These are phyloP conservation scores for Ochotona curzoniae DNA, from an alignment of 2,113 vertebrate species.

Conservation along the genomic window DNA sequence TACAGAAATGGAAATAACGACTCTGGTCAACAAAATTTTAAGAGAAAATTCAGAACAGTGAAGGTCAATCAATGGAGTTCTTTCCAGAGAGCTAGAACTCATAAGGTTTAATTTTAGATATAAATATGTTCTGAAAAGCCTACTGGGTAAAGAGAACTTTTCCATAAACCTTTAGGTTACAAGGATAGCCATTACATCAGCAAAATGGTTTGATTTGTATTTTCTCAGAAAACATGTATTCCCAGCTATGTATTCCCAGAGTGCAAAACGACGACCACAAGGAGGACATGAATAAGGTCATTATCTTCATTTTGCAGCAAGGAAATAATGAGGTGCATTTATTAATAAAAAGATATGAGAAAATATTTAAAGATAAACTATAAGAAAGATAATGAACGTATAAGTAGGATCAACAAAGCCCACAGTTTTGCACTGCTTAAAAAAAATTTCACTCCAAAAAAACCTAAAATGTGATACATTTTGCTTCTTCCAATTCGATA, in stretches of 20 bases:
- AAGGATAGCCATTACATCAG: not conserved
- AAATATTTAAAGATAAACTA: not conserved
- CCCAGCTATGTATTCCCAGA: not conserved
- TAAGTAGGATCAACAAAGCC: not conserved
- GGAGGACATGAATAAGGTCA: not conserved
- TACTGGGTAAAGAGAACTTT: not conserved
- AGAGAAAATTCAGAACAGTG: not conserved
- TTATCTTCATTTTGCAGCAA: not conserved
- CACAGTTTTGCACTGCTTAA: constrained; percentile 6
- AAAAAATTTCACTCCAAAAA: not conserved
- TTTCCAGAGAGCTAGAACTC: not conserved
- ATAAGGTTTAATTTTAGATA: not conserved
- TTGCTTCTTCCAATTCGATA: not conserved
- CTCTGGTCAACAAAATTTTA: not conserved
- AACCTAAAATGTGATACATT: not conserved
- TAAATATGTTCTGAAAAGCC: not conserved
- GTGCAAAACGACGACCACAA: not conserved
- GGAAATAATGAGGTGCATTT: not conserved
- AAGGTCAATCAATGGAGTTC: not conserved
- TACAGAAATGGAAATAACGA: not conserved
- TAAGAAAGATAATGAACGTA: not conserved
- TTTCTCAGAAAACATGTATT: constrained; percentile 38
- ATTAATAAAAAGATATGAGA: not conserved
- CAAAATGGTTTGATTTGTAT: not conserved
- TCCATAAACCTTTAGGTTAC: not conserved